These are phyloP conservation scores for Hydractinia echinata DNA, from an alignment of 30 jellyfish, hydroid and myxozoan species.

Conservation along the genomic window DNA sequence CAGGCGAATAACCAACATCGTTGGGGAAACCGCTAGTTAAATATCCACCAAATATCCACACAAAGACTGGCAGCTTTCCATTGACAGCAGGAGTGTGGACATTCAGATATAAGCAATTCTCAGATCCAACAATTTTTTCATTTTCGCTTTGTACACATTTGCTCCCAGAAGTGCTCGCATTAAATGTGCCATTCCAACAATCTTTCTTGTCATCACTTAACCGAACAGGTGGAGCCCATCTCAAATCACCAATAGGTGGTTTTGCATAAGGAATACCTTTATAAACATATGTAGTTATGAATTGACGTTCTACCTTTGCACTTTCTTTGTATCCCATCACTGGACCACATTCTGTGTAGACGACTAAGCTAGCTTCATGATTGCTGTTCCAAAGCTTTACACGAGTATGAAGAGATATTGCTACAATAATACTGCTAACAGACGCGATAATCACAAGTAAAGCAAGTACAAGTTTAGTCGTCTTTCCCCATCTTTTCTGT, in stretches of 20 bases:
- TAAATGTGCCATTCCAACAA: conserved; percentile 48
- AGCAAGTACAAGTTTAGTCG: conserved; percentile 7
- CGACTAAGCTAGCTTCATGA: not conserved
- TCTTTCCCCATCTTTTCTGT: not conserved
- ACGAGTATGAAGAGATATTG: not conserved
- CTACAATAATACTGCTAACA: not conserved
- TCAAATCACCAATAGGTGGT: conserved; percentile 46
- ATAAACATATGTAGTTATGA: conserved; percentile 10
- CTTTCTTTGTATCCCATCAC: not conserved
- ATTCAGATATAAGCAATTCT: conserved; percentile 35
- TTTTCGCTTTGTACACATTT: conserved; percentile 15
- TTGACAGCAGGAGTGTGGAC: conserved; percentile 19
- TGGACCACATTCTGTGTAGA: conserved; percentile 12
- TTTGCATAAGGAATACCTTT: conserved; percentile 64
- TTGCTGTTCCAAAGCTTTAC: not conserved
- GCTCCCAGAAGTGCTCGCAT: conserved; percentile 24
- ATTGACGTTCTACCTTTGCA: not conserved
- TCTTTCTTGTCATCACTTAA: not conserved
- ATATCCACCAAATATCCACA: conserved; percentile 72
- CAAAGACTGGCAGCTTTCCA: conserved; percentile 29
- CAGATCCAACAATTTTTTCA: conserved; percentile 20
- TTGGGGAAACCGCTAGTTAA: conserved; percentile 28
- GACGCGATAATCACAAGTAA: not conserved
- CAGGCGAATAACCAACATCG: conserved; percentile 36
- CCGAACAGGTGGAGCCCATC: conserved; percentile 63